Evolutionary conservation across 2,797 vertebrate species (phyloP), one percentile per base, ranked within the genome.

Genomic region (Gobio occitaniae): DNA sequence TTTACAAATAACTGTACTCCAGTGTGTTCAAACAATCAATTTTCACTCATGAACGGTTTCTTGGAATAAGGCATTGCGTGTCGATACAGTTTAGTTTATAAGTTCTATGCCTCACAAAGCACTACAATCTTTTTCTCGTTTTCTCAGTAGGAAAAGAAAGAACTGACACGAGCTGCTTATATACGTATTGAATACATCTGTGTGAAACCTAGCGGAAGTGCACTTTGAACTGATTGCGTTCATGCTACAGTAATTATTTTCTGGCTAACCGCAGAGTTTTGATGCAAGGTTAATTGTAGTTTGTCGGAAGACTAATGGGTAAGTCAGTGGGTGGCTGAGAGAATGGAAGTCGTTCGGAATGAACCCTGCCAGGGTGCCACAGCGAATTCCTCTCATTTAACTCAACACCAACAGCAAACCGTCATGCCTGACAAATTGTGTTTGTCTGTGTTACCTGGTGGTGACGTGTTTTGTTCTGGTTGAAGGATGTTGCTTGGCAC

Each of bases 401-500:
- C 32, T 74, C 71, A 77, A 84, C 25, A 36, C 61, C 63, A 84
- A 81, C 63, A 87, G 52, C 21, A 59, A 48, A 74, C 52, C 50
- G 13, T 84, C 71, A 77, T 68, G 36, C 44, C 59, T 75, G 81
- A 83, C 81, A 83, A 83, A 83, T 75, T 85, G 15, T 85, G 66
- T 85, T 70, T 82, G 82, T 36, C 36, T 6, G n/a, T 79, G 47
- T 54, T 65, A 38, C 68, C 48, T 75, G 79, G 80, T 68, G 78
- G 65, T 85, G 70, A 77, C 48, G 69, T 86, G 80, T 91, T 80
- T 32, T 29, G 74, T 41, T 48, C 75, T 63, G 50, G 84, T 50
- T 88, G 89, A 92, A 52, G 52, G 86, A 90, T 78, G 80, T 88
- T 63, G 89, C 86, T 83, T 91, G 86, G 88, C 88, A 90, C 83